phyloP scores from a whole-genome alignment of 1,140 invertebrate genomes.

The Streblospio benedicti region DNA sequence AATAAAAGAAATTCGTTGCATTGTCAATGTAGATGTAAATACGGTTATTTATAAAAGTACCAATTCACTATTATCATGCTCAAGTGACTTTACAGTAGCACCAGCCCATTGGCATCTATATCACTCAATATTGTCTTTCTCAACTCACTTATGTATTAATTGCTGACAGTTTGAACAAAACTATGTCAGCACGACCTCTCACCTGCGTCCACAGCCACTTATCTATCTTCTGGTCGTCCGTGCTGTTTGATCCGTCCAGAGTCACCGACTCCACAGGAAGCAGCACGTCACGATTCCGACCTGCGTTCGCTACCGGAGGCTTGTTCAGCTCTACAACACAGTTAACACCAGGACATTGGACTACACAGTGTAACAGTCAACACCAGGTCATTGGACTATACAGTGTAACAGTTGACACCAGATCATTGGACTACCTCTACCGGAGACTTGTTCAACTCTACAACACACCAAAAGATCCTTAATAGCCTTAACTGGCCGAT shows the following conservation, averaged over 20 bases:
- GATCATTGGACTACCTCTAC: background rate
- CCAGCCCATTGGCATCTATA: no score
- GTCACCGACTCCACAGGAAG: conserved; percentile 68
- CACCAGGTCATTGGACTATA: conserved; percentile 12
- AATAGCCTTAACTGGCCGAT: background rate
- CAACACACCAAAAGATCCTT: background rate
- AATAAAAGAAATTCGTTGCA: no score
- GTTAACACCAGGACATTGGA: background rate
- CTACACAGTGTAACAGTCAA: background rate
- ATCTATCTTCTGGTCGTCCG: conserved; percentile 74
- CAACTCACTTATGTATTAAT: no score
- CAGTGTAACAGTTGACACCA: background rate
- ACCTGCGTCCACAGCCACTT: conserved; percentile 75
- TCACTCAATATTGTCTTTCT: no score
- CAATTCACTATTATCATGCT: no score
- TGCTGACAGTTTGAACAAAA: no score
- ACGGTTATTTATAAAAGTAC: no score
- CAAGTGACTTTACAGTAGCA: no score
- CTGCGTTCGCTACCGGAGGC: conserved; percentile 52
- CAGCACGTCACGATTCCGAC: conserved; percentile 58
- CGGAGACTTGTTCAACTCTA: background rate
- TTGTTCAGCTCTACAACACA: conserved; percentile 35
- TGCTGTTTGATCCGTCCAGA: conserved; percentile 71
- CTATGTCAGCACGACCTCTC: no score
- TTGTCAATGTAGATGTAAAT: no score